Conservation (phyloP, 2,113 vertebrate genomes). For the Siniperca chuatsi region DNA sequence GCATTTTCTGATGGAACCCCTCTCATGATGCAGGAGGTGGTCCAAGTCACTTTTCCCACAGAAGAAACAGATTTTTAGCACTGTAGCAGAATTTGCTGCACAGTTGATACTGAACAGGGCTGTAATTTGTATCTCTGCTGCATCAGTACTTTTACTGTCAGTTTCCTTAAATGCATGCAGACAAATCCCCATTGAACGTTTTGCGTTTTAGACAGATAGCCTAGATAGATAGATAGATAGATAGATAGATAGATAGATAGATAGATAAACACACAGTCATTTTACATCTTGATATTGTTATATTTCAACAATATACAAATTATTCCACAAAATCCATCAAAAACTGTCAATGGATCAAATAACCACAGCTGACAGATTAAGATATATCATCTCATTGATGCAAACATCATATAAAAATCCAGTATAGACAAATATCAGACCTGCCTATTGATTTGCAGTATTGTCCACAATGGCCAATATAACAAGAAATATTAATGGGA, state of each 20-base stretch:
- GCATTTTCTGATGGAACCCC: conserved; percentile 36
- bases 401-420: too few relatives aligned
- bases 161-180: not conserved
- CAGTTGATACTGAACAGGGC: not conserved
- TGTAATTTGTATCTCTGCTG: not conserved
- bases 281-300: not conserved
- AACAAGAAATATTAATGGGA: not conserved
- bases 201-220: not conserved
- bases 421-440: not conserved
- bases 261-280: too few relatives aligned
- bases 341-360: too few relatives aligned
- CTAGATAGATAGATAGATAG: not conserved
- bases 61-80: not conserved
- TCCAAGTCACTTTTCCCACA: conserved; percentile 3
- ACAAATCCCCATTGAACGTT: not conserved
- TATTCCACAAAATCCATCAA: not conserved
- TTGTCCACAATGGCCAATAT: not conserved
- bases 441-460: not conserved
- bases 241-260: not conserved
- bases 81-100: not conserved
- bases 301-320: not conserved
- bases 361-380: too few relatives aligned
- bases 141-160: not conserved
- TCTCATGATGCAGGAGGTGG: conserved; percentile 24
- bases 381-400: too few relatives aligned